Evolutionary conservation across 2,888 invertebrate genomes (phyloP).

Genomic region (Calephelis perditalis): DNA sequence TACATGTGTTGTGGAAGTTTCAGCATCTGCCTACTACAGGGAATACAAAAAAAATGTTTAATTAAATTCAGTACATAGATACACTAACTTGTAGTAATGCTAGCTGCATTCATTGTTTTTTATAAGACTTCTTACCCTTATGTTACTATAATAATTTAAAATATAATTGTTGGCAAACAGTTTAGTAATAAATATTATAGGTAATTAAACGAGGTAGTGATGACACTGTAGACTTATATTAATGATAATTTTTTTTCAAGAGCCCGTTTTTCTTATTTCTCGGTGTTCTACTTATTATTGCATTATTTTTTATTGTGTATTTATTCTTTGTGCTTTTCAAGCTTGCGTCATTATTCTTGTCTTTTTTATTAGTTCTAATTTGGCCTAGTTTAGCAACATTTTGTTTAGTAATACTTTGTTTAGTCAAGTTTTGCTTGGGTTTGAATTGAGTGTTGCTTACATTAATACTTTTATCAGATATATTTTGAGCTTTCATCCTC

Average conservation of each 20-base stretch:
- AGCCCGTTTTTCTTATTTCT: conserved; percentile 1
- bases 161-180: too few species aligned
- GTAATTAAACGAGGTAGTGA: too few species aligned
- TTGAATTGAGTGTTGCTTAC: neutral
- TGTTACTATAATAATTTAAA: too few species aligned
- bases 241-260: neutral
- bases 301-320: neutral
- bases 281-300: neutral
- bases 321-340: neutral
- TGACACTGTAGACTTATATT: too few species aligned
- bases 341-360: neutral
- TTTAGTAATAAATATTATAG: too few species aligned
- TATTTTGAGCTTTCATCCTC: conserved; percentile 1
- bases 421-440: neutral
- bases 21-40: too few species aligned
- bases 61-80: too few species aligned
- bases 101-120: too few species aligned
- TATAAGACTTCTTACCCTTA: too few species aligned
- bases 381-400: neutral
- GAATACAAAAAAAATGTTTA: too few species aligned
- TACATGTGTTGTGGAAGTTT: too few species aligned
- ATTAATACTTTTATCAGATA: neutral
- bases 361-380: neutral
- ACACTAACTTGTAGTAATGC: too few species aligned
- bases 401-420: neutral